Evolutionary conservation across 2,888 invertebrate species (phyloP).

Genomic region (Orthonevra nobilis): DNA sequence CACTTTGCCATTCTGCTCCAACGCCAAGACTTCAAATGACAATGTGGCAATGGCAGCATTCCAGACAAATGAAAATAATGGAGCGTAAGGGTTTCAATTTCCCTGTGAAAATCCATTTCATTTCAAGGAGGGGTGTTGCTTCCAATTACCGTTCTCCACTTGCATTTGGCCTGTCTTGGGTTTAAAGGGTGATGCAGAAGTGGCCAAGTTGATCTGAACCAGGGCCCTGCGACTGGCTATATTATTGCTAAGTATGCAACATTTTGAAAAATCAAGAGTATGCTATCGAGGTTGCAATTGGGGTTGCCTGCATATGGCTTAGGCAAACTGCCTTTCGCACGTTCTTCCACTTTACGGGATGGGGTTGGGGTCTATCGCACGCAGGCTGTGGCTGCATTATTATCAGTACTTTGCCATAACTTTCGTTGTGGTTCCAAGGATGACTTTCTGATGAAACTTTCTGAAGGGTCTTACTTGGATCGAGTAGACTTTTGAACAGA

Average conservation of each 20-base stretch:
- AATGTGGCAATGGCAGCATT: constrained; percentile 35
- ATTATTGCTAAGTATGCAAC: constrained; percentile 22
- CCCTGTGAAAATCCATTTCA: constrained; percentile 32
- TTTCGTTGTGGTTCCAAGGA: constrained; percentile 24
- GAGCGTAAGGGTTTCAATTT: constrained; percentile 56
- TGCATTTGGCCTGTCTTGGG: constrained; percentile 8
- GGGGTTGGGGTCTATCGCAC: not conserved
- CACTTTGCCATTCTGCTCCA: not conserved
- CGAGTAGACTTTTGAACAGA: constrained; percentile 34
- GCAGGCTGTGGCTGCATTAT: too few relatives aligned
- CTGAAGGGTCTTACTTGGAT: constrained; percentile 32
- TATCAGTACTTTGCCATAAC: constrained; percentile 15
- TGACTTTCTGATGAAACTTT: constrained; percentile 38
- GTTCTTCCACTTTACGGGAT: not conserved
- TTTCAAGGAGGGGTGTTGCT: constrained; percentile 28
- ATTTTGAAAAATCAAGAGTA: constrained; percentile 7
- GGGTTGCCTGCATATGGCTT: not conserved
- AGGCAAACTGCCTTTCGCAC: constrained; percentile 8
- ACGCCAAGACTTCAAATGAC: not conserved
- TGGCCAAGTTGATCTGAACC: constrained; percentile 18
- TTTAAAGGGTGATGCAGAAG: too few relatives aligned
- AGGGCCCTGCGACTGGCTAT: not conserved
- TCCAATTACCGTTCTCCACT: constrained; percentile 40
- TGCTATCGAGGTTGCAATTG: not conserved
- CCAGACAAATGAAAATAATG: constrained; percentile 50